Conservation (phyloP, 1,140 invertebrate genomes). For the Calliphora vicina region DNA sequence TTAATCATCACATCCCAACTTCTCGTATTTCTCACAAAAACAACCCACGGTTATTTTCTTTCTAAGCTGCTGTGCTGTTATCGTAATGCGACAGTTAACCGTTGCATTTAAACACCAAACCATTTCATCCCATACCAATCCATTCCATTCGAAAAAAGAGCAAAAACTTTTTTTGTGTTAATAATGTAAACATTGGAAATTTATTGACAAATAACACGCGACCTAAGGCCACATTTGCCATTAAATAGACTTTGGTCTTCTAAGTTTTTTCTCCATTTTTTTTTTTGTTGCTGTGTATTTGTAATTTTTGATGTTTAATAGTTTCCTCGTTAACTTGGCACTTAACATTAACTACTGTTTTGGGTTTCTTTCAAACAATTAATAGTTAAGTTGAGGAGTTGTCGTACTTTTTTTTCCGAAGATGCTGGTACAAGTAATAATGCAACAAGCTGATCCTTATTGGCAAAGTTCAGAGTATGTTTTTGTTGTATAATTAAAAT, state of each 20-base stretch:
- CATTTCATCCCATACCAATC: background rate
- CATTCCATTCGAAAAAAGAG: background rate
- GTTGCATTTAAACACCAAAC: background rate
- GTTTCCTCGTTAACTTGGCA: conserved; percentile 27
- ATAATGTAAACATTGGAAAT: conserved; percentile 38
- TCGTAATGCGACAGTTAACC: conserved; percentile 12
- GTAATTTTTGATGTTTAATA: conserved; percentile 5
- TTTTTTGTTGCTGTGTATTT: background rate
- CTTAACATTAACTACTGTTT: conserved; percentile 34
- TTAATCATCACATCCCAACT: background rate
- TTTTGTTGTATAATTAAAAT: conserved; percentile 24
- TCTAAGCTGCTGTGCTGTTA: background rate
- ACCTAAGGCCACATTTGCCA: conserved; percentile 25
- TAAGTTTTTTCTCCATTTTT: background rate
- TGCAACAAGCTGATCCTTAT: background rate
- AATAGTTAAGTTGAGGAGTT: conserved; percentile 8
- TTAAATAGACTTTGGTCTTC: conserved; percentile 8
- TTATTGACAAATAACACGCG: conserved; percentile 41
- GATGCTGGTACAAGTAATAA: background rate
- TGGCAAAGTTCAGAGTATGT: conserved; percentile 17
- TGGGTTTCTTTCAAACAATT: conserved; percentile 12
- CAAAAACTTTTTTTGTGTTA: conserved; percentile 1
- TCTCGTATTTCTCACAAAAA: conserved; percentile 1
- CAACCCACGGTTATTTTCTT: background rate
- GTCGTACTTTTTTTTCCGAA: background rate